Conservation (phyloP, 2,113 vertebrate species). For the Ptilonorhynchus violaceus region DNA sequence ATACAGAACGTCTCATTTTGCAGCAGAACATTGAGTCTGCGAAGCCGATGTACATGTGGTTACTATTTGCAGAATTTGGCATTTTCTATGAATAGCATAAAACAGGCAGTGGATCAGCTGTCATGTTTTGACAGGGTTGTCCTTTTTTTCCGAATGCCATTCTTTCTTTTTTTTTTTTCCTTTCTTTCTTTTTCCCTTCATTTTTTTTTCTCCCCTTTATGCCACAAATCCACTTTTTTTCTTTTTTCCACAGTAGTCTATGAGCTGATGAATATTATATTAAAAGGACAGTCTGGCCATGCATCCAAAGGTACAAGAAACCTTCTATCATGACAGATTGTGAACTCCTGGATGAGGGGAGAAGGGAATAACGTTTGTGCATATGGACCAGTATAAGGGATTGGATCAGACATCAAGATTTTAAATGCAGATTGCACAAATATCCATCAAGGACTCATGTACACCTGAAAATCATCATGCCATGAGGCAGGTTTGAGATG, state of each 20-base stretch:
- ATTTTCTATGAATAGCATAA: slow-evolving; percentile 80
- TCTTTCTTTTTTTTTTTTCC: background rate
- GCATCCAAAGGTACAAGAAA: slow-evolving; percentile 13
- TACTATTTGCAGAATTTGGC: slow-evolving; percentile 81
- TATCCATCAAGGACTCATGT: background rate
- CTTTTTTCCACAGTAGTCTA: background rate
- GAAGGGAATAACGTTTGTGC: background rate
- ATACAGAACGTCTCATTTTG: slow-evolving; percentile 71
- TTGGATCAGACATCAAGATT: slow-evolving; percentile 6
- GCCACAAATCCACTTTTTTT: slow-evolving; percentile 1
- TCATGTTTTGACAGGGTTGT: slow-evolving; percentile 80
- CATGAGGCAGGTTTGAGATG: background rate
- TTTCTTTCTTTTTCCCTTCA: background rate
- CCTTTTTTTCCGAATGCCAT: slow-evolving; percentile 73
- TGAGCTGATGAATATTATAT: slow-evolving; percentile 39
- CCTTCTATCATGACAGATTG: slow-evolving; percentile 3
- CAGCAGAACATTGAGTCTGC: slow-evolving; percentile 67
- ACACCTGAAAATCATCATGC: slow-evolving; percentile 31
- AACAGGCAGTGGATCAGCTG: slow-evolving; percentile 72
- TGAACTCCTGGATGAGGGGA: background rate
- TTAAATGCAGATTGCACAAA: background rate
- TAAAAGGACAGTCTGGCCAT: background rate
- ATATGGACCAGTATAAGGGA: background rate
- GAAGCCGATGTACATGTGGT: slow-evolving; percentile 71
- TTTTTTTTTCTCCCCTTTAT: background rate